phyloP scores from a whole-genome alignment of 2,888 invertebrate species.

The Serripes groenlandicus region DNA sequence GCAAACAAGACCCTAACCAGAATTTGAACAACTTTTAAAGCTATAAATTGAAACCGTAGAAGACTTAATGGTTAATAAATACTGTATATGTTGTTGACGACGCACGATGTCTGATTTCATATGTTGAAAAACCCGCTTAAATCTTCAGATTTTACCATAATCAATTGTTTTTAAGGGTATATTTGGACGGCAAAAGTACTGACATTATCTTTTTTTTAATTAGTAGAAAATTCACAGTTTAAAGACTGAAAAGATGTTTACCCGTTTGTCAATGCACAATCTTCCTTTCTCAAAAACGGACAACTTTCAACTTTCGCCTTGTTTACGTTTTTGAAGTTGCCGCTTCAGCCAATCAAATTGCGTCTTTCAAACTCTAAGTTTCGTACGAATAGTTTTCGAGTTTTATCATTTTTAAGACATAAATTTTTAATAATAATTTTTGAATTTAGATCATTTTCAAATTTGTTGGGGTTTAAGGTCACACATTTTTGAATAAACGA shows the following conservation, averaged over 20 bases:
- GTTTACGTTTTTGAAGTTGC: slow-evolving; percentile 74
- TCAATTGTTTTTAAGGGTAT: not conserved
- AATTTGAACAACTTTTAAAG: too few species aligned
- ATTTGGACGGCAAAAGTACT: not conserved
- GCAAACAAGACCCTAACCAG: too few species aligned
- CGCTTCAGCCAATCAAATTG: slow-evolving; percentile 77
- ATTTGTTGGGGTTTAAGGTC: too few species aligned
- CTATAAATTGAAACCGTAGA: too few species aligned
- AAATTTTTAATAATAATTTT: too few species aligned
- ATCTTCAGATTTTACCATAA: not conserved
- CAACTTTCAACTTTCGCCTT: not conserved
- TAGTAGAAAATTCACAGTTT: not conserved
- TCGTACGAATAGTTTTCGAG: slow-evolving; percentile 1
- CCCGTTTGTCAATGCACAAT: not conserved
- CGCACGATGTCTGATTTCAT: too few species aligned
- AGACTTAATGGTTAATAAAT: too few species aligned
- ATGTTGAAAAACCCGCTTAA: too few species aligned
- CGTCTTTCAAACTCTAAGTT: not conserved
- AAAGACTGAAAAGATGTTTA: not conserved
- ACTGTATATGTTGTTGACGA: too few species aligned
- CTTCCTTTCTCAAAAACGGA: not conserved
- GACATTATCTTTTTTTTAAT: not conserved
- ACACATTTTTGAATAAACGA: too few species aligned
- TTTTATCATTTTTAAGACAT: too few species aligned
- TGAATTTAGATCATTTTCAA: too few species aligned